Conservation (phyloP, 2,797 vertebrate genomes). For the Mus minutoides region DNA sequence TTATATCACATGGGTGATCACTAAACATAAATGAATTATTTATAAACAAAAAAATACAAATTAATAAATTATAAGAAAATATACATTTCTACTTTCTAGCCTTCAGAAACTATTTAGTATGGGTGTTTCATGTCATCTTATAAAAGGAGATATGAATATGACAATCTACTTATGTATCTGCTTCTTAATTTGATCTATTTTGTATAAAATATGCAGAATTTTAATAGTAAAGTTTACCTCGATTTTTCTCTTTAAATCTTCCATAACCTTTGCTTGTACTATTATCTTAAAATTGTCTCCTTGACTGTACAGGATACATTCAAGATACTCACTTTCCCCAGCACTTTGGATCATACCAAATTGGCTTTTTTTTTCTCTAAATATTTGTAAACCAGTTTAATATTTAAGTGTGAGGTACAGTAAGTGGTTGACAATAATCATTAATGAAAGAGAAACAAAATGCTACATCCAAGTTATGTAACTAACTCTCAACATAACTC, state of each 20-base stretch:
- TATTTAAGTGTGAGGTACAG: neutral
- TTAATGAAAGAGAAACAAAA: neutral
- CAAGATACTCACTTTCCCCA: neutral
- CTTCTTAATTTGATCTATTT: neutral
- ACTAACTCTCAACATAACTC: neutral
- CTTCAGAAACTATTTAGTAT: neutral
- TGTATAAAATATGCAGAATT: neutral
- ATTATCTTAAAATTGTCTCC: neutral
- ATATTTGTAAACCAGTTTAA: neutral
- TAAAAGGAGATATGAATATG: neutral
- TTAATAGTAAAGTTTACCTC: neutral
- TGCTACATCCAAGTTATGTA: neutral
- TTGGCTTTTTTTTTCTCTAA: neutral
- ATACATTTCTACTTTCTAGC: neutral
- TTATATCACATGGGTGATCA: neutral
- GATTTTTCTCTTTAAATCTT: neutral
- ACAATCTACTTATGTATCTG: neutral
- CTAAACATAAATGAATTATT: neutral
- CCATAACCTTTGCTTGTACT: neutral
- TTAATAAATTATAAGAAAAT: neutral
- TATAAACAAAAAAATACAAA: conserved; percentile 12
- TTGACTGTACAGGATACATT: neutral
- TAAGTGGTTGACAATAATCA: neutral
- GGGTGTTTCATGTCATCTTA: neutral
- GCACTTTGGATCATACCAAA: neutral